Conservation (phyloP, 2,113 vertebrate genomes). For the human region GRCh38 chr15:44196501-44197000, state of each 20-base stretch:
- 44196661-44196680: not conserved
- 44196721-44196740: too few relatives aligned
- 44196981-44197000: not conserved
- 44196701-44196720: not conserved
- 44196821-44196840: not conserved
- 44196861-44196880: not conserved
- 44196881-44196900: not conserved
- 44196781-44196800: too few relatives aligned
- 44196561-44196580: not conserved
- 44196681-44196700: not conserved
- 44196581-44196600: not conserved
- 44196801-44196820: too few relatives aligned
- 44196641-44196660: slow-evolving; percentile 9
- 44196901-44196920: not conserved
- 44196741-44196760: too few relatives aligned
- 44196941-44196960: slow-evolving; percentile 20
- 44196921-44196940: not conserved
- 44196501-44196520: not conserved
- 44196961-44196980: not conserved
- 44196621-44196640: not conserved
- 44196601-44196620: not conserved
- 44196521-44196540: slow-evolving; percentile 41
- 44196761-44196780: not conserved
- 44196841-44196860: not conserved
- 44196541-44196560: slow-evolving; percentile 38